Base-by-base conservation (phyloP, 2,797 vertebrate species). In the Mormyrops attenuatus region DNA sequence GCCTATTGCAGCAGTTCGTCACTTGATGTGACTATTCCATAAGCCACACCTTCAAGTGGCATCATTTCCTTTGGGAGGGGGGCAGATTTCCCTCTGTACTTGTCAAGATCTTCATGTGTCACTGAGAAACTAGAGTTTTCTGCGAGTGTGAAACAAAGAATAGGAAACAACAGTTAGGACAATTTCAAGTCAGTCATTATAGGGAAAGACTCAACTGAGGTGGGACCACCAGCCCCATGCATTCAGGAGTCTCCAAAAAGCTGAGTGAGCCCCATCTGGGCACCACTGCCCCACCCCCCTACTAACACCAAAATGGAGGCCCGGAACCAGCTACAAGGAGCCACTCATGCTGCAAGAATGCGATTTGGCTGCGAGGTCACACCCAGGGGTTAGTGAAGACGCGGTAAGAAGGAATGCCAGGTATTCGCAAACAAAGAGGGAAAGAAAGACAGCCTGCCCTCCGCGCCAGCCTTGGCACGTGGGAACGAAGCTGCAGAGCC, bases 261-360 rank as follows among this genome's bases (percentile, higher is more conserved):
- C 34, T 44, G 38, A 80, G 73, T 47, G 38, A 80, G 38, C 41
- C 15, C 73, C 38, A 47, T n/a, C 17, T 80, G 73, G 15, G 73
- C 38, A 80, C 38, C 69, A 77, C 34, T 17, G 30, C 9, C 66
- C 30, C 30, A 34, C 22, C 69, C 69, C 69, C 69, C 69, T 5
- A 73, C 38, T 7, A 3, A n/a, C 73, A 20, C 38, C 17, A n/a
- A 41, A 80, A 80, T 47, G 41, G 73, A 34, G 41, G 41, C 73
- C 73, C 15, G n/a, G 41, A 34, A 73, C 66, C 30, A 73, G 26
- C 38, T 80, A 80, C 34, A 47, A 80, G 73, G 17, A 80, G 73
- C 73, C 73, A 80, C 73, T 80, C 73, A 47, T n/a, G 73, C 41
- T 47, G 41, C 15, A 80, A 80, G 73, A 80, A 80, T 80, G 73